Conservation (phyloP, 2,888 invertebrate genomes). For the Phania funesta region DNA sequence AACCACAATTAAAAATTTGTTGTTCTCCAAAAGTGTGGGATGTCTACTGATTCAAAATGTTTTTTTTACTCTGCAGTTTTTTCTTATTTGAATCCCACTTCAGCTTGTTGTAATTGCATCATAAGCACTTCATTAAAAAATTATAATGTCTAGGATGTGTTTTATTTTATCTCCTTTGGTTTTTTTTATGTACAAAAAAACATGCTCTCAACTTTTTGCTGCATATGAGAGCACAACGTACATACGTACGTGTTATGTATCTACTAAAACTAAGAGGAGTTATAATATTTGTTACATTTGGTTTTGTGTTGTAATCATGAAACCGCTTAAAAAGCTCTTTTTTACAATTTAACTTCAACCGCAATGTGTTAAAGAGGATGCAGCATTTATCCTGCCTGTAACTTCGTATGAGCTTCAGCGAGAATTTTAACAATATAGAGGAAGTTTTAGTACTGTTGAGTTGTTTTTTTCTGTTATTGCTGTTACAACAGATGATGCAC, state of each 20-base stretch:
- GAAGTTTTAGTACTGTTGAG: neutral
- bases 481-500: slow-evolving; percentile 24
- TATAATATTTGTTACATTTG: slow-evolving; percentile 34
- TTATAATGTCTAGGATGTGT: slow-evolving; percentile 73
- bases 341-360: slow-evolving; percentile 66
- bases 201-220: slow-evolving; percentile 11
- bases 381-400: slow-evolving; percentile 16
- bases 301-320: slow-evolving; percentile 61
- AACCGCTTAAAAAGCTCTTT: slow-evolving; percentile 68
- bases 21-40: slow-evolving; percentile 28
- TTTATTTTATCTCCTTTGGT: slow-evolving; percentile 46
- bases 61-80: neutral
- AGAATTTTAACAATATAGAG: slow-evolving; percentile 7
- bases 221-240: neutral
- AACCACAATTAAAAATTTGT: slow-evolving; percentile 56
- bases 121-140: slow-evolving; percentile 78
- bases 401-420: neutral
- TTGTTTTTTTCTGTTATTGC: neutral
- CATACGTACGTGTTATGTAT: neutral
- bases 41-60: slow-evolving; percentile 48
- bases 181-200: slow-evolving; percentile 20
- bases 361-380: slow-evolving; percentile 59
- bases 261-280: neutral
- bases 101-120: slow-evolving; percentile 72
- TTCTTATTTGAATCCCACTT: slow-evolving; percentile 63